These are phyloP conservation scores for Nudaria mundana DNA, from an alignment of 2,888 invertebrate species.

Conservation along the genomic window DNA sequence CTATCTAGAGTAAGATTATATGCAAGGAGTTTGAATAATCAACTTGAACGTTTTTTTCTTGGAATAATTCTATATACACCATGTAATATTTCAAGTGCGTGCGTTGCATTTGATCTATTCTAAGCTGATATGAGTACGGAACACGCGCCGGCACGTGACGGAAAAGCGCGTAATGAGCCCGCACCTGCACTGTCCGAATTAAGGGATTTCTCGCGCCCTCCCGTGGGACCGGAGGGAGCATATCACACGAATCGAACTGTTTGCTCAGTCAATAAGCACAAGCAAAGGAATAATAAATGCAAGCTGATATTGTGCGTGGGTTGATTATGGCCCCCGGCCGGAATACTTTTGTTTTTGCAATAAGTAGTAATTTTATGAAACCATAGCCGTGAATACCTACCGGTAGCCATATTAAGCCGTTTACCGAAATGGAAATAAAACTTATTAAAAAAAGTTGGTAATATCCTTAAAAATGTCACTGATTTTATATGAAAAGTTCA, in stretches of 20 bases:
- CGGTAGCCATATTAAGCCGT: too few relatives aligned
- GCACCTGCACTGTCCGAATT: conserved; percentile 77
- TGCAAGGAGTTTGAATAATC: too few relatives aligned
- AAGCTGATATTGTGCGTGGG: conserved; percentile 44
- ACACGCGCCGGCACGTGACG: conserved; percentile 74
- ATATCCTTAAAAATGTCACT: too few relatives aligned
- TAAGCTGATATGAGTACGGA: conserved; percentile 42
- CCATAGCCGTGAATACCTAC: too few relatives aligned
- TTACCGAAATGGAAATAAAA: too few relatives aligned
- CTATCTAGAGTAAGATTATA: too few relatives aligned
- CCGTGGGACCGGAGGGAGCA: conserved; percentile 68
- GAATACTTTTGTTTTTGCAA: conserved; percentile 39
- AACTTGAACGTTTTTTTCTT: too few relatives aligned
- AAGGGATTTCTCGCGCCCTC: conserved; percentile 80
- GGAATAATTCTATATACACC: too few relatives aligned
- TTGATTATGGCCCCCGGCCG: conserved; percentile 40
- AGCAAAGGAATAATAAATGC: conserved; percentile 56
- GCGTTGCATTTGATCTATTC: conserved; percentile 51
- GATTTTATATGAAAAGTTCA: too few relatives aligned
- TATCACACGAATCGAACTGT: conserved; percentile 53
- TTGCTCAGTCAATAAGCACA: conserved; percentile 67
- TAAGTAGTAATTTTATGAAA: too few relatives aligned
- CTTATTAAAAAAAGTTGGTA: too few relatives aligned
- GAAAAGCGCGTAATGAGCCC: conserved; percentile 75
- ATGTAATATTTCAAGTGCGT: conserved; percentile 53